Evolutionary conservation across 2,797 vertebrate genomes (phyloP), one percentile per base, ranked within the genome.

Genomic region (Lates japonicus): DNA sequence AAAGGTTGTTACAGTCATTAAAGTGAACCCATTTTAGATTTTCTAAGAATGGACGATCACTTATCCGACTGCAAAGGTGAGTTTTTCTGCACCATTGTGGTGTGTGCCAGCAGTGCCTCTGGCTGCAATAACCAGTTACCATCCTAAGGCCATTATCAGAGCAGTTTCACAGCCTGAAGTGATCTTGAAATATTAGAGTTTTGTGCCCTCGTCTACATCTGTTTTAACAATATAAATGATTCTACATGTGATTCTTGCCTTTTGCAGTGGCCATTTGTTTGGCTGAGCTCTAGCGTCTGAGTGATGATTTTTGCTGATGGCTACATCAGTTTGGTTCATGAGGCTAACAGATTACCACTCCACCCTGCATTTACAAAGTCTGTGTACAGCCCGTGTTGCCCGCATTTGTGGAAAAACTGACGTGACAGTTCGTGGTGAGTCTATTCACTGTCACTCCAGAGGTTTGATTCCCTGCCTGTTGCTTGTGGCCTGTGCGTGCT

Each of bases 61-160:
- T 58, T 37, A 29, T 46, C 16, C 46, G 61, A 64, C 62, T 64
- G 42, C 62, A 48, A 48, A 48, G 62, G 17, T 46, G 25, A 63
- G 61, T 55, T 31, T 14, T 29, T 25, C 52, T 58, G 54, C 41
- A 46, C 19, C 41, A 58, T 39, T 35, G 13, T 22, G 29, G 29
- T 11, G 2, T 7, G 41, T 70, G 42, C 7, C 20, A 59, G 20
- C 31, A 16, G 17, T 20, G 31, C 11, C 19, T 31, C 31, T 37
- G 46, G 29, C 41, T 58, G 20, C 2, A 44, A 39, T 25, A 4
- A 35, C 2, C 33, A 14, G 14, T 52, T 52, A n/a, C 22, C 33
- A 51, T 51, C n/a, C n/a, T n/a, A 3, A 37, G n/a, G 29, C 2
- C 44, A 29, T 35, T 17, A 37, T 37, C 20, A 60, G 13, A 17